Evolutionary conservation across 2,797 vertebrate species (phyloP).

Genomic region (Schizopygopsis pylzovi): DNA sequence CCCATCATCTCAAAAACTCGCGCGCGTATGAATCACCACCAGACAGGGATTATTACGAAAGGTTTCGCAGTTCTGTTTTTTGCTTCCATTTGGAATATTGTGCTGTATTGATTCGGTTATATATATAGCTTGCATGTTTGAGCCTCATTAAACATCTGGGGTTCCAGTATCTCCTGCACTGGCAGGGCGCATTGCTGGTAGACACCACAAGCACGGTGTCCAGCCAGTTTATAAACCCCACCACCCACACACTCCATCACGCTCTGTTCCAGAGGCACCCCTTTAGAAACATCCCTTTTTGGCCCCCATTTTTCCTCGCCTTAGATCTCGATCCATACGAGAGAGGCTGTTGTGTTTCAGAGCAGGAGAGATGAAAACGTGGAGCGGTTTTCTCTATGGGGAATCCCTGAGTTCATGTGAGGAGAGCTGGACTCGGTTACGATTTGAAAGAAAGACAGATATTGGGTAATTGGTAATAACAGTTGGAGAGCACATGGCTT

Average conservation of each 20-base stretch:
- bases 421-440: slow-evolving; percentile 68
- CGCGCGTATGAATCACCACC: background rate
- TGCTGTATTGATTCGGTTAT: background rate
- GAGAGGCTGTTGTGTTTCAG: slow-evolving; percentile 56
- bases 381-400: slow-evolving; percentile 63
- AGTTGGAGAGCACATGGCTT: slow-evolving; percentile 58
- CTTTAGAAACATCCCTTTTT: slow-evolving; percentile 69
- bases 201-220: slow-evolving; percentile 50
- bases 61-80: background rate
- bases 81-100: background rate
- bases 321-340: slow-evolving; percentile 70
- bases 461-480: slow-evolving; percentile 58
- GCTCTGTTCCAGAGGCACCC: slow-evolving; percentile 61
- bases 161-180: slow-evolving; percentile 24
- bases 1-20: background rate
- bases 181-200: slow-evolving; percentile 38
- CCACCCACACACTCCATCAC: slow-evolving; percentile 59
- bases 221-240: slow-evolving; percentile 47
- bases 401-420: slow-evolving; percentile 66
- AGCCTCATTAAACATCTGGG: slow-evolving; percentile 12
- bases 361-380: slow-evolving; percentile 63
- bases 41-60: background rate
- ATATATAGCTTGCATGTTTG: slow-evolving; percentile 19
- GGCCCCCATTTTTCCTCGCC: slow-evolving; percentile 48
- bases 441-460: slow-evolving; percentile 53